Evolutionary conservation across 2,888 invertebrate species (phyloP).

Genomic region (Morpho helenor): DNA sequence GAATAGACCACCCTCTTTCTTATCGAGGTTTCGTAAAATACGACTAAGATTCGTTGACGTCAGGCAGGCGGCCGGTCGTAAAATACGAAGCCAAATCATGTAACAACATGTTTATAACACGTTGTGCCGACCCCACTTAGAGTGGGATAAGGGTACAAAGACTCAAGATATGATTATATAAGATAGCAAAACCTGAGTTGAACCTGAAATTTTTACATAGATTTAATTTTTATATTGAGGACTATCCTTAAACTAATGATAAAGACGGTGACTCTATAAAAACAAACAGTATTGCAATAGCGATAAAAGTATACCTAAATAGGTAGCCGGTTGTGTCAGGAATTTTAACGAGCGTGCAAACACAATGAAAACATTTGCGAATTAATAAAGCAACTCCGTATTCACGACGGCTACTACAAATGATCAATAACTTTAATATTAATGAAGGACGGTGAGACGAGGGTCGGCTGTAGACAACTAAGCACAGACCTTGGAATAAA

Average conservation of each 20-base stretch:
- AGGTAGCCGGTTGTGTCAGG: conserved; percentile 41
- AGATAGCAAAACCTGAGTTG: no score
- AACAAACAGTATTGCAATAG: conserved; percentile 48
- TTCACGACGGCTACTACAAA: conserved; percentile 22
- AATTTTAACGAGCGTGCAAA: conserved; percentile 46
- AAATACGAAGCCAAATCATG: no score
- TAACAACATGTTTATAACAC: no score
- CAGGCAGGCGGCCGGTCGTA: no score
- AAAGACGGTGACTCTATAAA: conserved; percentile 10
- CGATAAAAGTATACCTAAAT: conserved; percentile 64
- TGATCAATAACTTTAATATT: conserved; percentile 26
- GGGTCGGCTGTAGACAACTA: neutral
- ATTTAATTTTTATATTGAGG: neutral
- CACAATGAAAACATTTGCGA: conserved; percentile 39
- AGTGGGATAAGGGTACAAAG: no score
- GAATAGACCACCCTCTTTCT: no score
- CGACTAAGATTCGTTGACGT: no score
- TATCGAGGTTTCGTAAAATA: no score
- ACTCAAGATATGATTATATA: no score
- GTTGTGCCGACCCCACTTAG: no score
- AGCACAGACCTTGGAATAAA: neutral
- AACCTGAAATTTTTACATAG: no score
- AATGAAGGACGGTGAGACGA: conserved; percentile 15
- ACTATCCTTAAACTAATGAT: conserved; percentile 1
- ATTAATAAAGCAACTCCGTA: conserved; percentile 37